Evolutionary conservation across 2,888 invertebrate genomes (phyloP), one percentile per base, ranked within the genome.

Genomic region (Heliothis peltigera): DNA sequence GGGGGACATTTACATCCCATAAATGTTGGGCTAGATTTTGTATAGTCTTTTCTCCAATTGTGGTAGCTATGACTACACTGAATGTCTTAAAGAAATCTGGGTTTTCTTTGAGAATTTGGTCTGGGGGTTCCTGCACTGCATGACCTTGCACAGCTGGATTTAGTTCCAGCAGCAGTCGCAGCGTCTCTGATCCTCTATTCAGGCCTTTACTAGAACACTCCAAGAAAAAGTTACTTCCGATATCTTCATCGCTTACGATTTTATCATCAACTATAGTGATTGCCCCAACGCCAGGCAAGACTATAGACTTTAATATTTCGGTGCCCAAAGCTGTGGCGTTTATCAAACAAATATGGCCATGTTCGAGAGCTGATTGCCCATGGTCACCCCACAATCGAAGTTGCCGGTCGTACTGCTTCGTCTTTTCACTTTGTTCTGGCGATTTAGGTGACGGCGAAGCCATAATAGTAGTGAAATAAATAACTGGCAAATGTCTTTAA

Each of bases 361-460:
- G 96, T 95, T 99, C 99, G 63, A 99, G 95, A 4, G 98, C 96
- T 73, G 96, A 92, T 93, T 99, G 99, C 0, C 99, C 99, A 92
- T 99, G 99, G 89, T 99, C 99, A 71, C 99, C 99, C 99, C 99
- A 99, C 82, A 99, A 95, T 87, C 98, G 98, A 68, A 98, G 93
- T 91, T 98, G 98, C 82, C 98, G 95, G 91, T 98, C 98, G 85
- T 98, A 98, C 93, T 97, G 97, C 87, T 97, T 96, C 74, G 95
- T 96, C 89, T 97, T 97, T 84, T 97, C 97, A 75, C 96, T 96
- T 86, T 96, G 96, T 83, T 97, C 97, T 10, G 97, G 96, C n/a
- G 97, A 97, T 88, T 97, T 96, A 7, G 97, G 96, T 66, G 96
- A 96, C 49, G 96, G 96, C 32, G 96, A 97, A 76, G 96, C 96